phyloP scores from a whole-genome alignment of 2,797 vertebrate species.

The Erethizon dorsatum region DNA sequence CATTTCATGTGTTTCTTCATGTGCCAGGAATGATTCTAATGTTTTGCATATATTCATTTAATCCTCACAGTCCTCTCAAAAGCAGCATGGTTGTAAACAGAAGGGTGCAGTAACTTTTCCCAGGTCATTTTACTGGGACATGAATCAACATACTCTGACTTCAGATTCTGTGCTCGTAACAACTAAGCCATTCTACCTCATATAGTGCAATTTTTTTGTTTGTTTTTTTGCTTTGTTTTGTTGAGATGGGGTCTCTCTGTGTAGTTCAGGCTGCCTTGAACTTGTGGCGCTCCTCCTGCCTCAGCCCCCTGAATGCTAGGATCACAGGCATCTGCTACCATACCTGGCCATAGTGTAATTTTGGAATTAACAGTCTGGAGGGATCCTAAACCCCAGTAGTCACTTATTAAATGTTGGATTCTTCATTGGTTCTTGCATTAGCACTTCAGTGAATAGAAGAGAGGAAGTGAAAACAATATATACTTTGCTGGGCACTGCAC shows the following conservation, averaged over 20 bases:
- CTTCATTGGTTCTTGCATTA: conserved; percentile 68
- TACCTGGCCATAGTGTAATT: conserved; percentile 1
- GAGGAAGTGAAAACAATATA: conserved; percentile 14
- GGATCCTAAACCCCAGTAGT: not conserved
- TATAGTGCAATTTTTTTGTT: not conserved
- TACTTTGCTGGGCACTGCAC: not conserved
- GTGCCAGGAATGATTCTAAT: conserved; percentile 24
- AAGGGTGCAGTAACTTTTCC: not conserved
- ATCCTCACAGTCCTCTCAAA: not conserved
- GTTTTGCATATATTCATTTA: conserved; percentile 32
- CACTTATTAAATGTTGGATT: conserved; percentile 59
- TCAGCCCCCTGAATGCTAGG: not conserved
- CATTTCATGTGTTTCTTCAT: conserved; percentile 31
- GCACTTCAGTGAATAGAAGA: conserved; percentile 50
- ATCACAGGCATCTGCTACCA: not conserved
- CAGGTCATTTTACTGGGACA: not conserved
- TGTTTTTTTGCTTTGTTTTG: not conserved
- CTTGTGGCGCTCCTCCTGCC: not conserved
- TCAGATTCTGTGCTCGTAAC: conserved; percentile 7
- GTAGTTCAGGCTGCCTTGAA: not conserved
- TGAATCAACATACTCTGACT: conserved; percentile 24
- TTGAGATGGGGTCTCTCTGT: not conserved
- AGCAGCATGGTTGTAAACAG: not conserved
- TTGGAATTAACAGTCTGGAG: conserved; percentile 55
- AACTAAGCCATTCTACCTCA: conserved; percentile 5